Percentiles rank a stretch among this genome's conserved stretches.
phyloP scores from a whole-genome alignment of 2,888 invertebrate genomes.

The Synanthedon vespiformis region DNA sequence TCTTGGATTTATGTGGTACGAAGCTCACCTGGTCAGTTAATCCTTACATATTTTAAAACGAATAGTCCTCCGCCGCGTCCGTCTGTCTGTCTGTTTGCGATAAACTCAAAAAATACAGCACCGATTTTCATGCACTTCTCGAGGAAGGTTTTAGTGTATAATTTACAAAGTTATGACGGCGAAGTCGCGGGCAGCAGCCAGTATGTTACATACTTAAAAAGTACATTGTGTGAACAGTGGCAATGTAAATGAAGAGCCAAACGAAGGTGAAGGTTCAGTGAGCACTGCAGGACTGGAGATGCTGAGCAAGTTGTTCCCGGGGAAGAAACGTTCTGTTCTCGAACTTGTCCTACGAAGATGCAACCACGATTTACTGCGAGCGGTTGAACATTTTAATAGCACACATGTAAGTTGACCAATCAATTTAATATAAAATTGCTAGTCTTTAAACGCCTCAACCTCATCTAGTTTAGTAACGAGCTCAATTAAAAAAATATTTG shows the following conservation, averaged over 20 bases:
- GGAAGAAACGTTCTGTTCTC: slow-evolving; percentile 87
- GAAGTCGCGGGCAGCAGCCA: too few relatives aligned
- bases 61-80: too few relatives aligned
- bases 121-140: too few relatives aligned
- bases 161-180: too few relatives aligned
- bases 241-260: slow-evolving; percentile 20
- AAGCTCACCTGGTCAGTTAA: not conserved
- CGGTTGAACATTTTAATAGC: slow-evolving; percentile 86
- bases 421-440: not conserved
- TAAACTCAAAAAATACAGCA: too few relatives aligned
- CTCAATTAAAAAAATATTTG: too few relatives aligned
- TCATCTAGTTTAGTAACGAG: too few relatives aligned
- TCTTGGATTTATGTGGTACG: not conserved
- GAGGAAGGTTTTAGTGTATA: too few relatives aligned
- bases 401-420: slow-evolving; percentile 35
- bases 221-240: slow-evolving; percentile 10
- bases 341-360: slow-evolving; percentile 93
- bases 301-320: slow-evolving; percentile 89
- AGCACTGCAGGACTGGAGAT: slow-evolving; percentile 85
- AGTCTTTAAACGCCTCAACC: too few relatives aligned
- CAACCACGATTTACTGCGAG: slow-evolving; percentile 90
- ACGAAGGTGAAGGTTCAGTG: slow-evolving; percentile 52
- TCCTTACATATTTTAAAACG: too few relatives aligned
- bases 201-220: too few relatives aligned
- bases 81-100: too few relatives aligned